Base-by-base conservation (phyloP, 1,140 invertebrate genomes). In the Idris sp. region DNA sequence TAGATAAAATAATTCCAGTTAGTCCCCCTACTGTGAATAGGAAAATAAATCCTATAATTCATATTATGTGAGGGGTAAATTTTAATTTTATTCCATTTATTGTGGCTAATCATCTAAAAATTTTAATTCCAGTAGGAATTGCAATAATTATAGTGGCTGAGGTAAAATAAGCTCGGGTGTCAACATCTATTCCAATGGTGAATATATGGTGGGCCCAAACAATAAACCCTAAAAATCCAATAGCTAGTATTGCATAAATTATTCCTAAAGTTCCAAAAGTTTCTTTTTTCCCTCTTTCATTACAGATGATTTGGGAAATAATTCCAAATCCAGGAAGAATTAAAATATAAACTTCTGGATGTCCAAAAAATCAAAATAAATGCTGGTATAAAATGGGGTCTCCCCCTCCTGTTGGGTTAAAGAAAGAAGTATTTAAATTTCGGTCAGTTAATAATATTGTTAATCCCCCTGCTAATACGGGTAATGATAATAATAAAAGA, bases 351-450 rank as follows among this genome's bases (percentile, higher is more conserved):
- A 93, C 92, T 90, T 93, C 92, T 25, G 92, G 91, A 65, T 94
- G 92, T 0, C 92, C 92, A 90, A 93, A 93, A 86, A 94, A 93
- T 89, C 91, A 93, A 89, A 94, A 93, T 88, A 93, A 87, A 84
- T 94, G 92, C 90, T 94, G 93, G 76, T 91, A 94, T 77, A 93
- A 68, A 86, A 93, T 89, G 38, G 91, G 91, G 74, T 93, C 91
- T 44, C 92, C 92, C 19, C 91, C 91, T 58, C 90, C 91, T 8
- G 85, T 79, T 18, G 91, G 90, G 61, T 92, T 89, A 89, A 92
- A 93, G 84, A 93, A 92, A 11, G 89, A 89, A 19, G 91, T 91
- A 89, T 92, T 91, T 81, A 93, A 81, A 85, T 93, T 92, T 80
- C 90, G 91, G 86, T 93, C 91, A 11, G 89, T 89, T 83, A 93